Base-by-base conservation (phyloP, 1,140 invertebrate species). In the Drosophila bocqueti region DNA sequence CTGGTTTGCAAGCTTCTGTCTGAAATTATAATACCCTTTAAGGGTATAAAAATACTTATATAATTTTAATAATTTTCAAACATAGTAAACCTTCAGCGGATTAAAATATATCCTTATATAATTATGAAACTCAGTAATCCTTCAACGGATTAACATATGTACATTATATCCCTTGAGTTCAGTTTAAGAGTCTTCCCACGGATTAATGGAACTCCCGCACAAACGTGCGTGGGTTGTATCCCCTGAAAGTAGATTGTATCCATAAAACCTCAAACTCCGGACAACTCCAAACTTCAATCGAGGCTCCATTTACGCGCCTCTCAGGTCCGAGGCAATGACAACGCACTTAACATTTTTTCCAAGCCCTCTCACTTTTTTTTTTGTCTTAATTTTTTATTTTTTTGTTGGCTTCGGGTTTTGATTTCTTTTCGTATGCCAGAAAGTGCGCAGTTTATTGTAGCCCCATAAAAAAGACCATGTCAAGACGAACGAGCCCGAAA, bases 341-440 rank as follows among this genome's bases (percentile, higher is more conserved):
- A 72, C 77, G 85, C 84, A 89, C 84, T 87, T 81, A 76, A 87
- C 82, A 81, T 83, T 80, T 73, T 73, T 36, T 21, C 65, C 47
- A 13, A 21, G 34, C 31, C 46, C 26, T 45, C 34, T 49, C n/a
- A 21, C 21, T 49, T 47, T 50, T 34, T 34, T 34, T 50, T 50
- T 50, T 18, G 26, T n/a, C 2, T 50, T 29, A 11, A 11, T n/a
- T 49, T 36, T 21, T 46, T 52, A 15, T 68, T 77, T 36, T 57
- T 42, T 80, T 31, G 49, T 36, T 49, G 40, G 52, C 34, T 55
- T 55, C 21, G 54, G 63, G 63, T 61, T 79, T 72, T 60, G 31
- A 40, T 61, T 64, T 49, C 59, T 77, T 58, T 69, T 43, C 29
- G 43, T 52, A 68, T 76, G 55, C 76, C 62, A 31, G 64, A 85